Evolutionary conservation across 2,113 vertebrate genomes (phyloP), one percentile per base, ranked within the genome.

Genomic region (Panurus biarmicus): DNA sequence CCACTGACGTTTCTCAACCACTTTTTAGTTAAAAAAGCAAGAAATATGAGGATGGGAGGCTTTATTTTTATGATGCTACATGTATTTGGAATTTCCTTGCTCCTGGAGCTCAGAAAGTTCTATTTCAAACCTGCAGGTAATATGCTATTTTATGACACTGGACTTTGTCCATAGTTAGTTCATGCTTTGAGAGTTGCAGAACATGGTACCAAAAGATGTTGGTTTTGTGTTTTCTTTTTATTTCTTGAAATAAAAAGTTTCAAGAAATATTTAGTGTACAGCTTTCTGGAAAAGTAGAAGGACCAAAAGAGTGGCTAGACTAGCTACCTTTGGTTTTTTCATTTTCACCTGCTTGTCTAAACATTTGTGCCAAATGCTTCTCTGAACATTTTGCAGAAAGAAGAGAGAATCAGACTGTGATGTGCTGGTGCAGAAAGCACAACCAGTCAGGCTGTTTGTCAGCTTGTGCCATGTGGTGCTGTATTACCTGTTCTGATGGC

Each of bases 1-100:
- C 95, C 83, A 83, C 14, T 35, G 26, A 87, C 48, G 61, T 93
- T 74, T 91, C n/a, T 71, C 26, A 71, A 71, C n/a, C 42, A 91
- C 81, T 88, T 96, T 94, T 36, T 50, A 28, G 35, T 61, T 91
- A 58, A 88, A 95, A 96, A 96, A 87, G 44, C 50, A 40, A 94
- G 71, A 86, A 85, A 24, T 83, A 38, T 24, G 79, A 78, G 36
- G 54, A 72, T 77, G 29, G 42, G 67, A 96, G 13, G 23, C 35
- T 79, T 75, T 60, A 21, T 51, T 91, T 92, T 74, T 66, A 53
- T 62, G 28, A 12, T 74, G 25, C 6, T 21, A 8, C 12, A 5
- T 57, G 38, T 36, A 58, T 66, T 76, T 79, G 29, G 70, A 69
- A 88, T 47, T 22, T 67, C 22, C 44, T 75, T 88, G 24, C 33